Conservation (phyloP, 2,888 invertebrate genomes). For the Acanthosepion pharaonis region DNA sequence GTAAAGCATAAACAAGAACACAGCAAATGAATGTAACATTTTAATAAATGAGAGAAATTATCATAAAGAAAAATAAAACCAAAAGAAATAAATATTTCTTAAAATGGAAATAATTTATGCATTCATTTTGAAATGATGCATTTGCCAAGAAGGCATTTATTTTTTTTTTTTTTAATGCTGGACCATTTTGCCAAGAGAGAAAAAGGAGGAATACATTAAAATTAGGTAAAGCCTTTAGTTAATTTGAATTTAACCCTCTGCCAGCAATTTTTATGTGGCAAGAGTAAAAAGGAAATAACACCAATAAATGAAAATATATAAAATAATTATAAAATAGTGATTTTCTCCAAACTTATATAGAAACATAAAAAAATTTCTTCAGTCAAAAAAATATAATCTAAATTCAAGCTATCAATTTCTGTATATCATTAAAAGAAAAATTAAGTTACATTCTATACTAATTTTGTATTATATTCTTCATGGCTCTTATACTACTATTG, state of each 20-base stretch:
- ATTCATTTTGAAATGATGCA: neutral
- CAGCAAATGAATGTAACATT: neutral
- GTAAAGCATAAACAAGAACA: neutral
- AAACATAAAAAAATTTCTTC: no score
- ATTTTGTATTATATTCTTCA: no score
- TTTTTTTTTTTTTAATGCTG: neutral
- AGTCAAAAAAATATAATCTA: no score
- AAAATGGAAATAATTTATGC: conserved; percentile 23
- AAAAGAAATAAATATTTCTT: neutral
- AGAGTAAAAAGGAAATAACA: neutral
- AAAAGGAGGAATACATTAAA: conserved; percentile 17
- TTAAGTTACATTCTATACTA: no score
- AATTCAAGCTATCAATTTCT: no score
- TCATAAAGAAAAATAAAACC: neutral
- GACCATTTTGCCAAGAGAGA: neutral
- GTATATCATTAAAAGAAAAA: no score
- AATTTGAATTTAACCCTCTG: neutral
- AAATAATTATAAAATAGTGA: no score
- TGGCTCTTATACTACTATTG: no score
- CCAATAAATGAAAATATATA: no score
- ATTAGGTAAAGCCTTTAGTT: neutral
- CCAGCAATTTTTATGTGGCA: neutral
- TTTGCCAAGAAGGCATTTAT: neutral
- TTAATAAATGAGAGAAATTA: conserved; percentile 23
- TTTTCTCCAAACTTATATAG: no score